Percentiles rank a stretch among this genome's conserved stretches.
Conservation (phyloP, 2,113 vertebrate genomes). For the Leucopsar rothschildi region DNA sequence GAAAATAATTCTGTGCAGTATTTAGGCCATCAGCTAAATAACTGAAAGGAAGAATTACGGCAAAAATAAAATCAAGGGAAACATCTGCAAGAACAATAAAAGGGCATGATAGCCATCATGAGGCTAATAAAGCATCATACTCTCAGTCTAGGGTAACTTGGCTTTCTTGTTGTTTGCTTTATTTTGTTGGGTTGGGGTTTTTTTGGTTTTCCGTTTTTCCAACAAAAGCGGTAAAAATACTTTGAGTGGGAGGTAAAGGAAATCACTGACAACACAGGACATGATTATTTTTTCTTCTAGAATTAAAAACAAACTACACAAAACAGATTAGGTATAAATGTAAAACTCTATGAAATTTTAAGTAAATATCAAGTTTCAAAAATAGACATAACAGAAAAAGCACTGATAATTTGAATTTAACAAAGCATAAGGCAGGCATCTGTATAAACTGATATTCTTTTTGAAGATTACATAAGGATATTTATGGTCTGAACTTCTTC, state of each 20-base stretch:
- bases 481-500: neutral
- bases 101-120: accelerated
- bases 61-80: neutral
- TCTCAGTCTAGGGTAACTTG: neutral
- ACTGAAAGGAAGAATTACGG: neutral
- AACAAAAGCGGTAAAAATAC: neutral
- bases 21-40: neutral
- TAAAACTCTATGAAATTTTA: neutral
- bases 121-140: neutral
- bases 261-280: neutral
- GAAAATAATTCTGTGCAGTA: neutral
- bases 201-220: neutral
- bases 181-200: neutral
- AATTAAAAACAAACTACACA: neutral
- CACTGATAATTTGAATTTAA: neutral
- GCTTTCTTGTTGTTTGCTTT: neutral
- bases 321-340: neutral
- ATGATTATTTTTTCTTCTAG: neutral
- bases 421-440: neutral
- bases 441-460: neutral
- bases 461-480: neutral
- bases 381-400: neutral
- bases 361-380: neutral
- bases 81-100: neutral
- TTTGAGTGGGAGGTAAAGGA: neutral